These are phyloP conservation scores for Onychostruthus taczanowskii DNA, from an alignment of 2,113 vertebrate species.

Conservation along the genomic window DNA sequence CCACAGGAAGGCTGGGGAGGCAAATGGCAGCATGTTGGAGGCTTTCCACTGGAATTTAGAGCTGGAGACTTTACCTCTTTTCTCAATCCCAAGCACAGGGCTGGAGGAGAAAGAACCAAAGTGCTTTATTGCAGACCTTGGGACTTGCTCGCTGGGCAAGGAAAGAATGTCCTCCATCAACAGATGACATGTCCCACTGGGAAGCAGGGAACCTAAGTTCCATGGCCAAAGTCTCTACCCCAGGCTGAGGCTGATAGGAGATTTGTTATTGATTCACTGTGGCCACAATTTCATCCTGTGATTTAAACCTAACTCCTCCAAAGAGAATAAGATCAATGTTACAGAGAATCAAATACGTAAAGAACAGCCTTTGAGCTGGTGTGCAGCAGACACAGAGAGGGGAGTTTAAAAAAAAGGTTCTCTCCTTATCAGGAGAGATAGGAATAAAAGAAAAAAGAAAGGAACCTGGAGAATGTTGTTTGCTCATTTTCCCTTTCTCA, in stretches of 20 bases:
- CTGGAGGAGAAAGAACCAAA: background rate
- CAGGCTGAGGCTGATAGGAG: background rate
- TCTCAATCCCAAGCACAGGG: background rate
- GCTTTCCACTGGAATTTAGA: background rate
- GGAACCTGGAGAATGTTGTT: background rate
- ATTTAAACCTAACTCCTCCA: conserved; percentile 65
- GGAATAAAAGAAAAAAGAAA: background rate
- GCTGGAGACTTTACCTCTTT: background rate
- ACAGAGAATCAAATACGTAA: conserved; percentile 59
- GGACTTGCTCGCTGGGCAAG: rapidly evolving
- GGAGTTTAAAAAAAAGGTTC: background rate
- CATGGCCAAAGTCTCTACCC: background rate
- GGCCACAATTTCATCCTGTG: conserved; percentile 49
- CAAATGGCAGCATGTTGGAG: rapidly evolving
- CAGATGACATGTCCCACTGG: background rate
- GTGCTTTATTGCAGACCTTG: background rate
- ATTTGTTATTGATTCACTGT: conserved; percentile 53
- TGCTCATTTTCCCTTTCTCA: conserved; percentile 39
- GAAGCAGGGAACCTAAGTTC: background rate
- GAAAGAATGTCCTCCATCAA: background rate
- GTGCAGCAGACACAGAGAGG: background rate
- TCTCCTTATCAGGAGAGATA: conserved; percentile 14
- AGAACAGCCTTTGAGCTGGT: conserved; percentile 45
- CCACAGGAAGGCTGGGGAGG: background rate
- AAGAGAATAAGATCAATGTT: conserved; percentile 68